phyloP scores from a whole-genome alignment of 2,888 invertebrate species.

The Onthophagus sagittarius region DNA sequence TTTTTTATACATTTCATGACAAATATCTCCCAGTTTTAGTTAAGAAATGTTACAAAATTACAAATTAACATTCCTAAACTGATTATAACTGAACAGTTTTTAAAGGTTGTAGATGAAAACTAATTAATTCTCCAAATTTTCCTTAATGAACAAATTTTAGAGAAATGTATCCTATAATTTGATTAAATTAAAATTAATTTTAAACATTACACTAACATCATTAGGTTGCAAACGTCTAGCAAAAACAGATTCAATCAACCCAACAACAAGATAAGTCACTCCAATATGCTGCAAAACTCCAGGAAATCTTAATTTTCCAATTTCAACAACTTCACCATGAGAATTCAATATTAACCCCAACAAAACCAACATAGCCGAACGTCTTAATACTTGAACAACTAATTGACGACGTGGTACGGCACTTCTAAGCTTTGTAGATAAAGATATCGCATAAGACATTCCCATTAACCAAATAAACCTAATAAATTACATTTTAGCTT shows the following conservation, averaged over 20 bases:
- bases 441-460: conserved; percentile 68
- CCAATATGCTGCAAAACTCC: conserved; percentile 85
- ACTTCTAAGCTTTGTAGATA: conserved; percentile 65
- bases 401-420: conserved; percentile 57
- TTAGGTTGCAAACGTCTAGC: conserved; percentile 45
- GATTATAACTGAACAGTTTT: too few species aligned
- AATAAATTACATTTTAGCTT: conserved; percentile 25
- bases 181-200: too few species aligned
- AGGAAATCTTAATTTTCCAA: conserved; percentile 63
- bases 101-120: too few species aligned
- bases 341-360: conserved; percentile 65
- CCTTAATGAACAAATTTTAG: too few species aligned
- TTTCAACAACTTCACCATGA: conserved; percentile 47
- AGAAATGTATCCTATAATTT: too few species aligned
- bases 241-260: conserved; percentile 60
- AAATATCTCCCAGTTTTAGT: too few species aligned
- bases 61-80: too few species aligned
- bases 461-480: conserved; percentile 91
- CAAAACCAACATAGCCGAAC: conserved; percentile 59
- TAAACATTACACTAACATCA: too few species aligned
- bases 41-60: too few species aligned
- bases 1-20: too few species aligned
- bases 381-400: conserved; percentile 51
- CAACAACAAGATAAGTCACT: conserved; percentile 71
- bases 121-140: too few species aligned